Evolutionary conservation across 1,140 invertebrate genomes (phyloP), one percentile per base, ranked within the genome.

Genomic region (Cotesia vestalis): DNA sequence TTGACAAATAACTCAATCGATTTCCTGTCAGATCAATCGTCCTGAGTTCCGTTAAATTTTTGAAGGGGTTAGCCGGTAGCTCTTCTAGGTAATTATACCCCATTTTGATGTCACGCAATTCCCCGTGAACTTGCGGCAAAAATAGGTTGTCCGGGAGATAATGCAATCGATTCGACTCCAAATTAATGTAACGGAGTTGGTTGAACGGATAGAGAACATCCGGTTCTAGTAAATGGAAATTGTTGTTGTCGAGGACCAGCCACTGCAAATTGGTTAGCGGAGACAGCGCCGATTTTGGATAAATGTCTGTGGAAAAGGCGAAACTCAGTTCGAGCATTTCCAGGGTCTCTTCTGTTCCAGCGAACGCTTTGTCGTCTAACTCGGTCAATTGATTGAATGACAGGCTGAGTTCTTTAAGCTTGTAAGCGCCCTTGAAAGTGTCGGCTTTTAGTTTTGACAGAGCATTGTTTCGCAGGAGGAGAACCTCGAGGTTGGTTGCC

Each of bases 221-320:
- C 35, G 91, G 85, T 12, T 91, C 90, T 1, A 96, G 87, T 0
- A 88, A 89, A 76, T 92, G 90, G 73, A 96, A 90, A 79, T 95
- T 93, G 77, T 97, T 97, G 83, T 96, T 95, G 82, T 97, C 95
- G 73, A 96, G 85, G 9, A 95, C 93, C 38, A 97, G 86, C 94
- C 94, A 96, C 77, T 92, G 90, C 0, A 97, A 86, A 78, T 91
- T 91, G 11, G 87, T 89, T 4, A 97, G 86, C 0, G 91, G 91
- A 62, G 89, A 88, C 0, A 95, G 87, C 2, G 93, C 90, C 57
- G 92, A 90, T 73, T 92, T 89, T 0, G 94, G 93, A 80, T 95
- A 93, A 76, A 92, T 87, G 17, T 94, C 93, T 5, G 91, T 91
- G 61, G 93, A 91, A 52, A 96, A 90, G 0, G 93, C 94, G 77